phyloP scores from a whole-genome alignment of 1,140 invertebrate genomes.

The Mycetomoellerius zeteki region DNA sequence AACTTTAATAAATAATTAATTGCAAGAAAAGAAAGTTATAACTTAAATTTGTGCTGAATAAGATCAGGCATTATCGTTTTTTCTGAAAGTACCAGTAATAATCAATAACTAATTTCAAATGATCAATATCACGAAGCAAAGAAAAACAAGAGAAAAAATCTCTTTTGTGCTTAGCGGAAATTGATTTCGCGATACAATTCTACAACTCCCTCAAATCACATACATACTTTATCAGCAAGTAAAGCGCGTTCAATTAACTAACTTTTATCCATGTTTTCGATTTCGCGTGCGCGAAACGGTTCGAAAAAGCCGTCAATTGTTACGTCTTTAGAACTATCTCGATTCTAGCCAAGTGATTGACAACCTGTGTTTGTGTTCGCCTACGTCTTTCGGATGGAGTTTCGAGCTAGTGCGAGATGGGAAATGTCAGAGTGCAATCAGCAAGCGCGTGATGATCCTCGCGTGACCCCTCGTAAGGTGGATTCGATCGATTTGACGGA shows the following conservation, averaged over 20 bases:
- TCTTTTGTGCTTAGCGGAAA: neutral
- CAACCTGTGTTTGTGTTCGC: neutral
- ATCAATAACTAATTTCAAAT: neutral
- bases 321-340: slow-evolving; percentile 13
- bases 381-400: slow-evolving; percentile 20
- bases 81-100: neutral
- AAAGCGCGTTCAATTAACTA: slow-evolving; percentile 6
- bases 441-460: slow-evolving; percentile 70
- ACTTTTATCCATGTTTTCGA: slow-evolving; percentile 5
- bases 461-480: slow-evolving; percentile 67
- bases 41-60: neutral
- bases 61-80: neutral
- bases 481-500: slow-evolving; percentile 69
- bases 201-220: neutral
- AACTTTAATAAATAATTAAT: neutral
- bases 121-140: neutral
- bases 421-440: slow-evolving; percentile 74
- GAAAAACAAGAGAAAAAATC: neutral
- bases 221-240: neutral
- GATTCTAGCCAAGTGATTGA: slow-evolving; percentile 1
- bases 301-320: slow-evolving; percentile 47
- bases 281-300: slow-evolving; percentile 14
- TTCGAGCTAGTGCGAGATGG: slow-evolving; percentile 35
- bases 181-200: neutral
- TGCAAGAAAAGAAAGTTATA: neutral